phyloP scores from a whole-genome alignment of 2,888 invertebrate species.

The Epinotia brunnichana region DNA sequence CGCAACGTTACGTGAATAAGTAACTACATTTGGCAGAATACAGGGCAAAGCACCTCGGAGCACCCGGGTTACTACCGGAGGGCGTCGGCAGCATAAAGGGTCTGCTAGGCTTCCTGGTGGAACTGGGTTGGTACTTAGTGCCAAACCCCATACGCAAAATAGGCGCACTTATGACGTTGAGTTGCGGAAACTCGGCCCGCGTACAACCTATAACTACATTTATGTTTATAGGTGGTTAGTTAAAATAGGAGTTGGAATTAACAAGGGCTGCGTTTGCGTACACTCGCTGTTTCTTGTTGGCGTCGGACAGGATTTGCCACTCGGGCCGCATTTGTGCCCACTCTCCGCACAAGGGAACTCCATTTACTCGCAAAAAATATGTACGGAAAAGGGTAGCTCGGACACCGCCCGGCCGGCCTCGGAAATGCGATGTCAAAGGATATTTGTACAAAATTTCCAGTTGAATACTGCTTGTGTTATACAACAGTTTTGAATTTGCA shows the following conservation, averaged over 20 bases:
- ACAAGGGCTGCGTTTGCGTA: constrained; percentile 51
- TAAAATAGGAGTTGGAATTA: constrained; percentile 27
- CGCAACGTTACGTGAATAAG: constrained; percentile 1
- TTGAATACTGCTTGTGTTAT: constrained; percentile 33
- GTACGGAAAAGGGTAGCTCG: constrained; percentile 59
- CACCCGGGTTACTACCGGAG: too few relatives aligned
- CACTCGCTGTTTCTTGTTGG: constrained; percentile 60
- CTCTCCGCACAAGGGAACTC: constrained; percentile 72
- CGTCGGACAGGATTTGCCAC: constrained; percentile 70
- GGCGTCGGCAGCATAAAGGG: too few relatives aligned
- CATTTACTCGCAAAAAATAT: constrained; percentile 75
- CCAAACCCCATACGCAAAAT: too few relatives aligned
- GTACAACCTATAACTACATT: too few relatives aligned
- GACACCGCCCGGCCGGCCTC: constrained; percentile 45
- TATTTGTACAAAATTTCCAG: constrained; percentile 37
- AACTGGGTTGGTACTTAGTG: too few relatives aligned
- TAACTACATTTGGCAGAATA: too few relatives aligned
- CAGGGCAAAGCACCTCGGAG: too few relatives aligned
- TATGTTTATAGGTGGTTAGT: neutral
- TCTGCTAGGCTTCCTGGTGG: too few relatives aligned
- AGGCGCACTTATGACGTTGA: too few relatives aligned
- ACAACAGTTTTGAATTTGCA: constrained; percentile 25
- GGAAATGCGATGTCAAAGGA: constrained; percentile 40
- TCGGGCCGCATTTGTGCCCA: constrained; percentile 66
- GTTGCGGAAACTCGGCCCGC: too few relatives aligned